Percentiles rank a stretch among this genome's conserved stretches.
phyloP scores from a whole-genome alignment of 53 echinoderm and acorn worm species.

The Paracentrotus lividus region DNA sequence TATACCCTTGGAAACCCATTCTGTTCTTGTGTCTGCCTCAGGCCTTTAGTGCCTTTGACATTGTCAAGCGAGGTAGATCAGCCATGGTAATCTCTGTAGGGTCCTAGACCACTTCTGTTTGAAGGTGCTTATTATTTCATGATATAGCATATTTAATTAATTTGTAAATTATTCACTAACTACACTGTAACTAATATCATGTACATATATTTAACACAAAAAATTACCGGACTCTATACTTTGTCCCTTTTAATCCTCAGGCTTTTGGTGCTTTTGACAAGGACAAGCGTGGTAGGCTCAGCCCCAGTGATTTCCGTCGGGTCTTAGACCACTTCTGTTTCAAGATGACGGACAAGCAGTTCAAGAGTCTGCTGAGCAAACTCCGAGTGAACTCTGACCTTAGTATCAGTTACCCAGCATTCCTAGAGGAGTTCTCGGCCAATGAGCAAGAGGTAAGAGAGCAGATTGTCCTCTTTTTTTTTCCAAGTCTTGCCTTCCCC shows the following conservation, averaged over 20 bases:
- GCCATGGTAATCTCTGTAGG: conserved; percentile 87
- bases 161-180: too few species aligned
- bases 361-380: conserved; percentile 90
- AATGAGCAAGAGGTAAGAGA: conserved; percentile 90
- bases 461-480: background rate
- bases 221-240: background rate
- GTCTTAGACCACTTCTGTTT: conserved; percentile 98
- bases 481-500: background rate
- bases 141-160: too few species aligned
- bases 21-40: too few species aligned
- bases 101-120: conserved; percentile 98
- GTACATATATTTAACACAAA: too few species aligned
- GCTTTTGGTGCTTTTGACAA: conserved; percentile 98
- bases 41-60: conserved; percentile 99
- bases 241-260: conserved; percentile 44
- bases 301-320: conserved; percentile 88
- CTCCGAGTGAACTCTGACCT: conserved; percentile 88
- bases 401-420: conserved; percentile 85
- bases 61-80: conserved; percentile 90
- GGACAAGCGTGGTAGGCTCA: conserved; percentile 87
- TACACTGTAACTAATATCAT: too few species aligned
- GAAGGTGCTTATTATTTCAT: too few species aligned
- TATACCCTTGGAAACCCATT: too few species aligned
- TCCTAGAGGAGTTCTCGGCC: conserved; percentile 92
- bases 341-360: conserved; percentile 96